phyloP scores from a whole-genome alignment of 2,797 vertebrate species.

The Xyrichtys novacula region DNA sequence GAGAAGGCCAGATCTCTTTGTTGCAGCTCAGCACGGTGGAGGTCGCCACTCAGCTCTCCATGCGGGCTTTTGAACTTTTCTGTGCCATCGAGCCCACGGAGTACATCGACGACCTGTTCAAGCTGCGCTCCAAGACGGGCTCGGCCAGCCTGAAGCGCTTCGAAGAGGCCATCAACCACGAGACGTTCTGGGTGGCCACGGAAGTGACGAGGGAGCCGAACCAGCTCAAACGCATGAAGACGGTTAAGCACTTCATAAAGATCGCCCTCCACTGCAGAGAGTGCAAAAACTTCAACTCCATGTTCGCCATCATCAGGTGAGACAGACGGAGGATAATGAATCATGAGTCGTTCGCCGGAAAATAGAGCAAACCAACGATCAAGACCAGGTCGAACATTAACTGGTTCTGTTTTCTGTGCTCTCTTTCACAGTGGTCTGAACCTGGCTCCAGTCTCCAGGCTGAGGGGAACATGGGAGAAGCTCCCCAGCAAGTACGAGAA shows the following conservation, averaged over 20 bases:
- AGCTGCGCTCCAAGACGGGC: constrained; percentile 89
- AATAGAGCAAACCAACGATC: neutral
- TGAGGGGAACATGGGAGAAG: constrained; percentile 98
- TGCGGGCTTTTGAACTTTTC: constrained; percentile 97
- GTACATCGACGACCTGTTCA: constrained; percentile 98
- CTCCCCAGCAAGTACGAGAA: constrained; percentile 99
- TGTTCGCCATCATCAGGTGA: constrained; percentile 99
- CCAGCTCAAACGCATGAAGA: constrained; percentile 99
- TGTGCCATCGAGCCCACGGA: constrained; percentile 98
- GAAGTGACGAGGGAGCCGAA: constrained; percentile 96
- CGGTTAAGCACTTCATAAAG: constrained; percentile 98
- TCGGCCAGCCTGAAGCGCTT: constrained; percentile 95
- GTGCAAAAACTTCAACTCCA: constrained; percentile 99
- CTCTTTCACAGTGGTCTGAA: constrained; percentile 90
- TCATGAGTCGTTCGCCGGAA: no score
- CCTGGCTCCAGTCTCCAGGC: constrained; percentile 95
- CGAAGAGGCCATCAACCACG: constrained; percentile 98
- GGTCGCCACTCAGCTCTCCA: constrained; percentile 96
- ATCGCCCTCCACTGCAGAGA: constrained; percentile 97
- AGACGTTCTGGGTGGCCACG: constrained; percentile 98
- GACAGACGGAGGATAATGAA: no score
- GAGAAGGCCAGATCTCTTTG: constrained; percentile 94
- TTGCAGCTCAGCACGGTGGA: constrained; percentile 97
- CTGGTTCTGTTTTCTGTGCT: neutral
- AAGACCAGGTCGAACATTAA: no score